phyloP scores from a whole-genome alignment of 2,797 vertebrate species.

The Oceanodroma leucorhoa region DNA sequence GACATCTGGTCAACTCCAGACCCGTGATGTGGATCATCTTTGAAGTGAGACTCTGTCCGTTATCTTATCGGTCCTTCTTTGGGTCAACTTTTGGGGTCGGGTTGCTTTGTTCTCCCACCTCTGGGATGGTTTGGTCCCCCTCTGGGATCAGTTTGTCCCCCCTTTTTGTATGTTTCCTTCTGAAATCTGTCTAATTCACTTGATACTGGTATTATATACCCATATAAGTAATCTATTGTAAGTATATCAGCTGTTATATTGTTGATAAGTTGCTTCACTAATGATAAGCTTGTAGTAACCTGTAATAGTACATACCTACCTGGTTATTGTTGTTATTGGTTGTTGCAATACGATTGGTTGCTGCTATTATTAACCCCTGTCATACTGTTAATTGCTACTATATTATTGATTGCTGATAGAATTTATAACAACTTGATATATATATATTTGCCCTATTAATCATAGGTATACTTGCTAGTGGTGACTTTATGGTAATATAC shows the following conservation, averaged over 20 bases:
- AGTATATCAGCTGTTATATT: background rate
- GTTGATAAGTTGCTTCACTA: background rate
- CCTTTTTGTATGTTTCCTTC: background rate
- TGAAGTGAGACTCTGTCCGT: background rate
- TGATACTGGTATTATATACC: no score
- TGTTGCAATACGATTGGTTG: background rate
- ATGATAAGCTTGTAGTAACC: background rate
- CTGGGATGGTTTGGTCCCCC: background rate
- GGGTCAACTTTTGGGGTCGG: rapidly evolving
- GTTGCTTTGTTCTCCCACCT: background rate
- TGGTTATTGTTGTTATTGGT: background rate
- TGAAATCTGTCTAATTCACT: background rate
- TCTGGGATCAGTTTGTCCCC: background rate
- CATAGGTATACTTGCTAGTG: no score
- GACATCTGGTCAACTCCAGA: background rate
- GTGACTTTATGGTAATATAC: background rate
- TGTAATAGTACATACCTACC: background rate
- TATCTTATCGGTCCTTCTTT: background rate
- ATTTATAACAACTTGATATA: background rate
- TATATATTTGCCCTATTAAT: background rate
- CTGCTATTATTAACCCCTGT: background rate
- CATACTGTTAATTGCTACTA: background rate
- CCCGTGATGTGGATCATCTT: background rate
- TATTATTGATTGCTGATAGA: background rate
- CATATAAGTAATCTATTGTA: background rate